Evolutionary conservation across 1,140 invertebrate species (phyloP).

Genomic region (Chironomus striatipennis): DNA sequence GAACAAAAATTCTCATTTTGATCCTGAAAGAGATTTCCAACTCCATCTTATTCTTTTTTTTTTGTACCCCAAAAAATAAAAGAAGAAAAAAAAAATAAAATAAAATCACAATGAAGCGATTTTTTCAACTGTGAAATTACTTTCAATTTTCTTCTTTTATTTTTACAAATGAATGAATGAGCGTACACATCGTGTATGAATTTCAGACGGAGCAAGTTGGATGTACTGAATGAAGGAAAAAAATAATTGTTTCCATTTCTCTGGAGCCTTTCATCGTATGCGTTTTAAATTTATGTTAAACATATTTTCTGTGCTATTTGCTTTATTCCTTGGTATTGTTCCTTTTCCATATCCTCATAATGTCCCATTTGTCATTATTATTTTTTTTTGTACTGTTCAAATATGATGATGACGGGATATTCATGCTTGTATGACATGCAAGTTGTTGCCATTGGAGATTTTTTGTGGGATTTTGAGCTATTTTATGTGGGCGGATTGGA

Average conservation of each 20-base stretch:
- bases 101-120: conserved; percentile 17
- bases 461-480: no score
- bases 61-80: neutral
- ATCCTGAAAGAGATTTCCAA: neutral
- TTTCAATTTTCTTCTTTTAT: conserved; percentile 24
- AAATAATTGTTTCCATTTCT: conserved; percentile 16
- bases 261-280: conserved; percentile 17
- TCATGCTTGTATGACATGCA: no score
- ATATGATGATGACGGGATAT: no score
- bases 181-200: neutral
- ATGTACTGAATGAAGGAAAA: neutral
- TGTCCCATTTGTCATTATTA: no score
- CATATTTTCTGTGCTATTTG: neutral
- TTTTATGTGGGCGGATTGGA: no score
- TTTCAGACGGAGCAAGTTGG: neutral
- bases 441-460: no score
- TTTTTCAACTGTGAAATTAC: conserved; percentile 24
- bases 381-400: no score
- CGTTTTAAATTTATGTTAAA: conserved; percentile 2
- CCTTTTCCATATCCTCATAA: no score
- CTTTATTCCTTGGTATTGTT: no score
- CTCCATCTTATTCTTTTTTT: neutral
- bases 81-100: neutral
- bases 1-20: neutral
- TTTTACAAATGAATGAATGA: conserved; percentile 23